These are phyloP conservation scores for Psammodynastes pulverulentus DNA, from an alignment of 2,113 vertebrate species.

Conservation along the genomic window DNA sequence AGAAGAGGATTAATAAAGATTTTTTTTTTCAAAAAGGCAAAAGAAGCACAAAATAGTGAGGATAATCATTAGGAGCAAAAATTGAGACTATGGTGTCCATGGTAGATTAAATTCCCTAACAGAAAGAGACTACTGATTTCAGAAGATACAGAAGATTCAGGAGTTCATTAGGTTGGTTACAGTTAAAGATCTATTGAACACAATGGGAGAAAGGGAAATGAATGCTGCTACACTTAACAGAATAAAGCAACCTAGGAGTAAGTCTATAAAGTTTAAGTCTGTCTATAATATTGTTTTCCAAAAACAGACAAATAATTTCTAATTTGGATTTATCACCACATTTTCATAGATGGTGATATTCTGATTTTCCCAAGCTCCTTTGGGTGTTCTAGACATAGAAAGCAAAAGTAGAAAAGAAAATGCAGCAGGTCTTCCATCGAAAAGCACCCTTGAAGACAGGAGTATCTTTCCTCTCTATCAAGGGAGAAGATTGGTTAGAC, in stretches of 20 bases:
- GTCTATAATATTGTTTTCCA: neutral
- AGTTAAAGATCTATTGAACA: neutral
- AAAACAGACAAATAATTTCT: neutral
- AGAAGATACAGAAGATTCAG: neutral
- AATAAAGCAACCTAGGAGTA: neutral
- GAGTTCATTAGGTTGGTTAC: neutral
- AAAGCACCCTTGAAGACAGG: neutral
- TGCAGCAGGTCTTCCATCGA: neutral
- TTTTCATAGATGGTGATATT: neutral
- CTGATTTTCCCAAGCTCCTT: neutral
- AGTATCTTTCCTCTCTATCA: neutral
- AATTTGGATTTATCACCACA: neutral
- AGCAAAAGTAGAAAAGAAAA: neutral
- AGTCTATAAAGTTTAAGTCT: neutral
- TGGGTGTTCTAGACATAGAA: neutral
- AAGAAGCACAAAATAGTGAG: neutral
- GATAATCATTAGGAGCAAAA: constrained; percentile 11
- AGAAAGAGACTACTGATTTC: neutral
- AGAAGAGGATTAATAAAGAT: neutral
- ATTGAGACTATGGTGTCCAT: neutral
- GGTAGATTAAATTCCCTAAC: neutral
- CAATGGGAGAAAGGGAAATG: neutral
- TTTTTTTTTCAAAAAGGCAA: neutral
- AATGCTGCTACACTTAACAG: neutral
- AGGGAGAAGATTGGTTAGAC: too few relatives aligned